Base-by-base conservation (phyloP, 2,888 invertebrate genomes). In the Coenonympha glycerion region DNA sequence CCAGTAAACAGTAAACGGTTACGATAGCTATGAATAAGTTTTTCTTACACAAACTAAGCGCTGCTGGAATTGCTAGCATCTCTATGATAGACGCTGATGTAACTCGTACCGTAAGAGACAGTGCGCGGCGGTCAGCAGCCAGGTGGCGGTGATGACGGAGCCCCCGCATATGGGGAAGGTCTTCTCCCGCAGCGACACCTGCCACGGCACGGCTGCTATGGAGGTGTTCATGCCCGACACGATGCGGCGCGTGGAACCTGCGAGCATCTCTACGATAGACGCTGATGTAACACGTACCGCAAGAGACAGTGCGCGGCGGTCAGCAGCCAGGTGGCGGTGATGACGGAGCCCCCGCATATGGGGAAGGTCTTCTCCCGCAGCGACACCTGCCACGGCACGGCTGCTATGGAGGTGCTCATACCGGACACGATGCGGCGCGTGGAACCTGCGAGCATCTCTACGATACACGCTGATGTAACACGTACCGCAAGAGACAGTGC, bases 321-420 rank as follows among this genome's bases (percentile, higher is more conserved):
- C 16, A 89, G 61, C 24, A 88, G 67, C 78, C 84, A 88, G 2
- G 71, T 59, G 16, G 75, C 76, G 0, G 83, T 86, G 64, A 89
- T 56, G 15, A 89, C 82, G 0, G 88, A 86, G 0, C 84, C 89
- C 0, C 89, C 89, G 49, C 89, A 89, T 53, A 83, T 83, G 11
- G 89, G 88, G 52, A 71, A 75, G 0, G 76, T 76, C 57, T 76
- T 75, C 63, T 84, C 81, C 3, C 84, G 60, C 3, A 90, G 61
- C 0, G 89, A 89, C 11, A 88, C 82, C 64, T 89, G 89, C 79
- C 89, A 89, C 0, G 89, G 89, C 2, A 88, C 81, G 0, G 87
- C 82, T 0, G 75, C 69, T 53, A 90, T 89, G 0, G 85, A 87
- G 0, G 82, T 80, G 64, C 84, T 80, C 1, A 82, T 81, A 0